A percentile compares a stretch with the other conserved stretches of the same genome.
These are phyloP conservation scores for Diprion similis DNA, from an alignment of 1,140 invertebrate species.

Conservation along the genomic window DNA sequence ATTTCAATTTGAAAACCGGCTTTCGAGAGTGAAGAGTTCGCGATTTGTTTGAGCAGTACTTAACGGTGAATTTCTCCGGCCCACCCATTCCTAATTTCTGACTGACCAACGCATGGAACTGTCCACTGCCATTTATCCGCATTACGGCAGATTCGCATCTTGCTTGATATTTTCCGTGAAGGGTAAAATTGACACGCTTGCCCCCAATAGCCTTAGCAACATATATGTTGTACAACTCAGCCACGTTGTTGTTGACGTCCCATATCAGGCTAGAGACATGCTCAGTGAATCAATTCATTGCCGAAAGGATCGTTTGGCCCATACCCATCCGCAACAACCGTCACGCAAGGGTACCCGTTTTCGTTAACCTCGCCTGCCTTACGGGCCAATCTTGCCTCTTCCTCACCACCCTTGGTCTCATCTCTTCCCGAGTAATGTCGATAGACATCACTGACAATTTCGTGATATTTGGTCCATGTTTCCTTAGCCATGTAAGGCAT, in stretches of 20 bases:
- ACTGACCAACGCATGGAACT: neutral
- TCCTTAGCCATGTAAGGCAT: slow-evolving; percentile 31
- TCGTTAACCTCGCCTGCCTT: slow-evolving; percentile 38
- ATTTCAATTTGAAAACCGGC: neutral
- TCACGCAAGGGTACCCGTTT: slow-evolving; percentile 46
- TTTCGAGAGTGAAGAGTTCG: neutral
- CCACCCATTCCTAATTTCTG: neutral
- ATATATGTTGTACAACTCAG: slow-evolving; percentile 33
- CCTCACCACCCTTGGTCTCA: slow-evolving; percentile 36
- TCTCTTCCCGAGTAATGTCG: slow-evolving; percentile 23
- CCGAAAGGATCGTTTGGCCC: slow-evolving; percentile 47
- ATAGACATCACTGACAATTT: slow-evolving; percentile 25
- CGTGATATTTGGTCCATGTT: slow-evolving; percentile 27
- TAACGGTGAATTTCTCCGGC: neutral
- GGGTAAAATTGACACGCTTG: slow-evolving; percentile 35
- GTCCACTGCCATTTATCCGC: neutral
- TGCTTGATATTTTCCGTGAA: slow-evolving; percentile 20
- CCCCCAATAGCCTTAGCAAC: slow-evolving; percentile 36
- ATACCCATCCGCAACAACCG: slow-evolving; percentile 44
- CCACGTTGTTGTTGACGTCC: slow-evolving; percentile 31
- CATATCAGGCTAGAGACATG: neutral
- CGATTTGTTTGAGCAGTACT: neutral
- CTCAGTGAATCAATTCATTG: too few species aligned
- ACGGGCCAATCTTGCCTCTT: slow-evolving; percentile 39
- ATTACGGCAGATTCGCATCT: slow-evolving; percentile 24